Base-by-base conservation (phyloP, 1,140 invertebrate genomes). In the Neodiprion fabricii region DNA sequence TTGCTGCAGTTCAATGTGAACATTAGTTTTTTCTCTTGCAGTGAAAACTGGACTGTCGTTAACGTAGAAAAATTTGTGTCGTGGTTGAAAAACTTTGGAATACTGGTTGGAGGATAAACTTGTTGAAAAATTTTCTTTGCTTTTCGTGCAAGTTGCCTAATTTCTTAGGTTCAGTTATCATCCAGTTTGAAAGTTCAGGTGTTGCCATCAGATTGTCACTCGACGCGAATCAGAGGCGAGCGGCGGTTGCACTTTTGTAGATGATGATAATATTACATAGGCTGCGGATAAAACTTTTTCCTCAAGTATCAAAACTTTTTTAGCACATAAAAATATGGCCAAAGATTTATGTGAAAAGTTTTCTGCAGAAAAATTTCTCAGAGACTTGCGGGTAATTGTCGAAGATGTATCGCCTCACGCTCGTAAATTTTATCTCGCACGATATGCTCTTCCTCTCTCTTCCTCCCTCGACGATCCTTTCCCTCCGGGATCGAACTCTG, bases 281-380 rank as follows among this genome's bases (percentile, higher is more conserved):
- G 79, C 82, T 81, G 79, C 79, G 78, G 73, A 74, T 72, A 77
- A 73, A 75, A 76, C 75, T 49, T 74, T 75, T 77, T 72, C 28
- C 1, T 5, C 28, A 71, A 75, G 76, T 40, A 40, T 40, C 78
- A 74, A 82, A 85, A 84, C 77, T 85, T 61, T 83, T 77, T 68
- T 40, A 40, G 5, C 79, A 80, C 80, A 81, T 83, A 84, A 85
- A 85, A 85, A 84, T 84, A 85, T 84, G 71, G 77, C 53, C 11
- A 73, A 74, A 78, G 79, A 85, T 85, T 85, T 85, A 85, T 81
- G 82, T 61, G 77, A 77, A 67, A 79, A 84, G 85, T 80, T 85
- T 81, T 40, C 28, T 73, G 69, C 73, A 71, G 77, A 17, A 61
- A 61, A 79, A 78, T 78, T 71, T 78, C 67, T 65, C 75, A 75